These are phyloP conservation scores for Rotaria magnacalcarata DNA, from an alignment of 2,888 invertebrate species.

Conservation along the genomic window DNA sequence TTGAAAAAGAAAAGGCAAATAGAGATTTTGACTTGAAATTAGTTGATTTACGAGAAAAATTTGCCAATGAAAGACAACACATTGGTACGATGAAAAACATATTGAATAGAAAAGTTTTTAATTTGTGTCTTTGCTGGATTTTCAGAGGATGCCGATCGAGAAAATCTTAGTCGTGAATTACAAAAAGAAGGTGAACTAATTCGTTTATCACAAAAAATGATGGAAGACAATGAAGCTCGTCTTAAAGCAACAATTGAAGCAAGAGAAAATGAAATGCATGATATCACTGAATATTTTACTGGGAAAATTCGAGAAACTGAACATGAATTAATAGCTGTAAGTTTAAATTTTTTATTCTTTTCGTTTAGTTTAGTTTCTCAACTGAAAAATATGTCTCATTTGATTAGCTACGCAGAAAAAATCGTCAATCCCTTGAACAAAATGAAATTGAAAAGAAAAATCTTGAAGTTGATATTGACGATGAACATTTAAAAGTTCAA, in stretches of 20 bases:
- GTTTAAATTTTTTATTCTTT: not conserved
- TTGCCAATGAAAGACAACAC: not conserved
- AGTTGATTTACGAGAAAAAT: not conserved
- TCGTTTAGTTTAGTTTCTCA: not conserved
- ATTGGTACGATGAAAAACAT: not conserved
- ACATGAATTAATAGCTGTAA: not conserved
- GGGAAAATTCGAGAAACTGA: not conserved
- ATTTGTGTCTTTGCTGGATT: not conserved
- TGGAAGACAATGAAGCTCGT: slow-evolving; percentile 27
- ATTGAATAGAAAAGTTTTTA: too few relatives aligned
- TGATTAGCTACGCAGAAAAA: not conserved
- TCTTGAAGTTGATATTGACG: not conserved
- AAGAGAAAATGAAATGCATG: not conserved
- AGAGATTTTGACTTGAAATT: not conserved
- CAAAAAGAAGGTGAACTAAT: slow-evolving; percentile 21
- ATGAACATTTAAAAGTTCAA: slow-evolving; percentile 13
- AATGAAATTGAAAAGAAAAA: slow-evolving; percentile 5
- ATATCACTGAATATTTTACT: not conserved
- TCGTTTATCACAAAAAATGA: slow-evolving; percentile 20
- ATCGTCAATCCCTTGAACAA: not conserved
- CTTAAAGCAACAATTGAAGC: not conserved
- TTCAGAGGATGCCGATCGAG: not conserved
- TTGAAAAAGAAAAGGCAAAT: not conserved
- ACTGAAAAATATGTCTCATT: not conserved
- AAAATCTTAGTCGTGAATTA: not conserved